Base-by-base conservation (phyloP, 1,140 invertebrate genomes). In the Vanessa atalanta region DNA sequence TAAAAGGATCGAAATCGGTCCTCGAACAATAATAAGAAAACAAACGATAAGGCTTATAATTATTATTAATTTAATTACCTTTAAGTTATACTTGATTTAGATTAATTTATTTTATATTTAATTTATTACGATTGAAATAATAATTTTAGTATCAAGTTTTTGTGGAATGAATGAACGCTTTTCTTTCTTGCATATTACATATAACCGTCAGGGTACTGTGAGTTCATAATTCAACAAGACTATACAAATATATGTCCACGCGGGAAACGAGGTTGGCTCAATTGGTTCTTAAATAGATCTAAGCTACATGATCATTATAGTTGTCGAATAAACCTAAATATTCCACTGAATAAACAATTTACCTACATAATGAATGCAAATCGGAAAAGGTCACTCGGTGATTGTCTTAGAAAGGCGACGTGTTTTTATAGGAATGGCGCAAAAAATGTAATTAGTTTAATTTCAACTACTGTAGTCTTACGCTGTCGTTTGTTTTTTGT, bases 351-450 rank as follows among this genome's bases (percentile, higher is more conserved):
- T 50, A 71, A 65, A 71, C 57, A 31, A 70, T 63, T 70, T 47
- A 8, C 47, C 16, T 16, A 63, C 47, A 50, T 31, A 63, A 63
- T 63, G 13, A 31, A 12, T 37, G 47, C n/a, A 23, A 55, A 67
- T 53, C 50, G 3, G 55, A 67, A 57, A 68, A 71, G 60, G 61
- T 71, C 69, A 65, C 48, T 20, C 26, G 50, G 50, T 60, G 16
- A 71, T 71, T 71, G 69, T 71, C 61, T 71, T 64, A 71, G 69
- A 65, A 64, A 60, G 66, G 66, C 57, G 16, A 50, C 20, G 43
- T 11, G 23, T 71, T 71, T 71, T 71, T 71, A 20, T 48, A 12
- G 47, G 12, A 31, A 50, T 50, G 7, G 50, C 20, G 37, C 47
- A 48, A 66, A 66, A 66, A 66, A 66, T 26, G 47, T 66, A 66